A percentile compares a stretch with the other conserved stretches of the same genome.
These are phyloP conservation scores for Gonatopus flavifemur DNA, from an alignment of 1,140 invertebrate genomes.

Conservation along the genomic window DNA sequence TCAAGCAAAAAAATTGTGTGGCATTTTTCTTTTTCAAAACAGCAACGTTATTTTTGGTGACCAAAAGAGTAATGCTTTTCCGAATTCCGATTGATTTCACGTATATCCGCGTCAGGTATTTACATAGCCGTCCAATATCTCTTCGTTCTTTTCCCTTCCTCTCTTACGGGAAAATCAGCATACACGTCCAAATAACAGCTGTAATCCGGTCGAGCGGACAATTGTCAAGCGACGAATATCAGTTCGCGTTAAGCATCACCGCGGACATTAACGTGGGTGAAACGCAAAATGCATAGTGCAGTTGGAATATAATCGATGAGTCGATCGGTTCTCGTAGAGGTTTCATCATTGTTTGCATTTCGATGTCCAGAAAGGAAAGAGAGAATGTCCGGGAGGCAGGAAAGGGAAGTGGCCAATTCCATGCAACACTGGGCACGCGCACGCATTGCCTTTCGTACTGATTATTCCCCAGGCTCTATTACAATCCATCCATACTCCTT, in stretches of 20 bases:
- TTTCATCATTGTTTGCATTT: conserved; percentile 46
- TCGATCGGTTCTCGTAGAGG: conserved; percentile 31
- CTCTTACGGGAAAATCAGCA: conserved; percentile 10
- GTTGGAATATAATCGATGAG: conserved; percentile 33
- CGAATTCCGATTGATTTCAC: too few species aligned
- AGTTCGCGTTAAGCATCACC: conserved; percentile 19
- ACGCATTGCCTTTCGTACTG: conserved; percentile 28
- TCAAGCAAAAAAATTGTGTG: too few species aligned
- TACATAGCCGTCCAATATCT: too few species aligned
- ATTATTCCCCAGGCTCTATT: conserved; percentile 39
- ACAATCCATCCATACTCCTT: conserved; percentile 2
- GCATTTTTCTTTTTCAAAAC: too few species aligned
- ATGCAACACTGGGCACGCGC: conserved; percentile 29
- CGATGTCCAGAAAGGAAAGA: conserved; percentile 29
- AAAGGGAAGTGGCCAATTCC: conserved; percentile 33
- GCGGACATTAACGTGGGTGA: conserved; percentile 20
- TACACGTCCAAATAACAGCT: conserved; percentile 9
- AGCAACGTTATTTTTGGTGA: too few species aligned
- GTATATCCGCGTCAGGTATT: too few species aligned
- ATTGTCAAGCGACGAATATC: conserved; percentile 22
- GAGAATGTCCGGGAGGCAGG: too few species aligned
- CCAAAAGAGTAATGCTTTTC: too few species aligned
- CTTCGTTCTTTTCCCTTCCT: too few species aligned
- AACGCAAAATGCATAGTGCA: too few species aligned
- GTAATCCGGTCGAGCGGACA: conserved; percentile 8